phyloP scores from a whole-genome alignment of 2,888 invertebrate species.

The Hyles lineata region DNA sequence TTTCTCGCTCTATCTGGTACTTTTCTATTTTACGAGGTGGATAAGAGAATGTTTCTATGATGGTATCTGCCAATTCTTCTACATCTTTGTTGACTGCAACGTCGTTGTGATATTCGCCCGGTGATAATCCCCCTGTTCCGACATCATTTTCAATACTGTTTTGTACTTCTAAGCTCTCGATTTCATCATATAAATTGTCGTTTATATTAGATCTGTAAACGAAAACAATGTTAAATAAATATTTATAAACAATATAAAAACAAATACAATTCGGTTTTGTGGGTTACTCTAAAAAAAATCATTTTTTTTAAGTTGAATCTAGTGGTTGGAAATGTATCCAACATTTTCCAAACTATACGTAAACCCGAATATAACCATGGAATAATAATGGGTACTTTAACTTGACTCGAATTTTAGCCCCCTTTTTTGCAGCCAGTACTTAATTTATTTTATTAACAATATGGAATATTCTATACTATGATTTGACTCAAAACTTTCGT shows the following conservation, averaged over 20 bases:
- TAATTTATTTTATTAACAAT: no score
- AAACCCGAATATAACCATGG: no score
- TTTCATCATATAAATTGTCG: slow-evolving; percentile 19
- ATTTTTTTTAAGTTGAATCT: no score
- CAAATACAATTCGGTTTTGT: no score
- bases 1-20: slow-evolving; percentile 8
- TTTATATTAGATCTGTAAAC: slow-evolving; percentile 18
- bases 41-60: slow-evolving; percentile 50
- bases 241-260: background rate
- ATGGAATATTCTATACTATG: background rate
- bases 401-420: no score
- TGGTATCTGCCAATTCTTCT: slow-evolving; percentile 40
- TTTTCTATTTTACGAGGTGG: slow-evolving; percentile 31
- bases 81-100: slow-evolving; percentile 48
- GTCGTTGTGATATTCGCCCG: slow-evolving; percentile 46
- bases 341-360: no score
- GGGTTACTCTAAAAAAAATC: no score
- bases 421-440: no score
- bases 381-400: no score
- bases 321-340: no score
- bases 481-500: background rate
- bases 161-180: slow-evolving; percentile 38
- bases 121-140: slow-evolving; percentile 34
- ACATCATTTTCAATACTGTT: slow-evolving; percentile 43
- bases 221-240: background rate